A percentile compares a stretch with the other conserved stretches of the same genome.
These are phyloP conservation scores for Seriola aureovittata DNA, from an alignment of 2,113 vertebrate species.

Conservation along the genomic window DNA sequence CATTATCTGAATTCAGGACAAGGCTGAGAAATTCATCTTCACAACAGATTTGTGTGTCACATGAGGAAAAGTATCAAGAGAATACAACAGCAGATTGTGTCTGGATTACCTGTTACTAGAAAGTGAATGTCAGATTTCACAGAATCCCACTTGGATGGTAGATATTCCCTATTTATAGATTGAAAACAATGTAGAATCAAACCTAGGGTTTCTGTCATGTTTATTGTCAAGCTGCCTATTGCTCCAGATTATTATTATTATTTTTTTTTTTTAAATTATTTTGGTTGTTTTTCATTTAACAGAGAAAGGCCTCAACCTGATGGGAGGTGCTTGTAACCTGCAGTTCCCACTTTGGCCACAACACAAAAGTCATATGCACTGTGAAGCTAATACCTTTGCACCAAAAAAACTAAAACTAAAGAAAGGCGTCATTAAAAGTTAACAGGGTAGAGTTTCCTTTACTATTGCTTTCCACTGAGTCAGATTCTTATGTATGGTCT, in stretches of 20 bases:
- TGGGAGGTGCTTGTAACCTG: background rate
- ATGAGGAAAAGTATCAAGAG: background rate
- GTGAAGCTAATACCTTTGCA: background rate
- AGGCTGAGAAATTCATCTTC: conserved; percentile 9
- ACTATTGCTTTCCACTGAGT: background rate
- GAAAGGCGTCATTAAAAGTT: conserved; percentile 30
- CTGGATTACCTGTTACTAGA: background rate
- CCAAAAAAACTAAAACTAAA: background rate
- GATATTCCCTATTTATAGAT: background rate
- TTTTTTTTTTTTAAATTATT: background rate
- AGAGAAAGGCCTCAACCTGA: background rate
- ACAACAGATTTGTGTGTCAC: conserved; percentile 12
- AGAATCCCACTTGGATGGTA: background rate
- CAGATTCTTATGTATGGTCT: conserved; percentile 45
- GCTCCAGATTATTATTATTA: too few relatives aligned
- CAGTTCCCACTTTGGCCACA: background rate
- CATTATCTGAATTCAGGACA: conserved; percentile 20
- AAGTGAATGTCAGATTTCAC: background rate
- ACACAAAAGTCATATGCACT: background rate
- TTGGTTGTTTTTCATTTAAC: background rate
- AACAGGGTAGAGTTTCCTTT: background rate
- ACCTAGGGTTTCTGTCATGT: background rate
- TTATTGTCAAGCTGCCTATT: background rate
- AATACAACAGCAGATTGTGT: conserved; percentile 1
- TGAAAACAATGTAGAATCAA: background rate